A percentile compares a stretch with the other conserved stretches of the same genome.
phyloP scores from a whole-genome alignment of 2,113 vertebrate genomes.

The Cacatua alba region DNA sequence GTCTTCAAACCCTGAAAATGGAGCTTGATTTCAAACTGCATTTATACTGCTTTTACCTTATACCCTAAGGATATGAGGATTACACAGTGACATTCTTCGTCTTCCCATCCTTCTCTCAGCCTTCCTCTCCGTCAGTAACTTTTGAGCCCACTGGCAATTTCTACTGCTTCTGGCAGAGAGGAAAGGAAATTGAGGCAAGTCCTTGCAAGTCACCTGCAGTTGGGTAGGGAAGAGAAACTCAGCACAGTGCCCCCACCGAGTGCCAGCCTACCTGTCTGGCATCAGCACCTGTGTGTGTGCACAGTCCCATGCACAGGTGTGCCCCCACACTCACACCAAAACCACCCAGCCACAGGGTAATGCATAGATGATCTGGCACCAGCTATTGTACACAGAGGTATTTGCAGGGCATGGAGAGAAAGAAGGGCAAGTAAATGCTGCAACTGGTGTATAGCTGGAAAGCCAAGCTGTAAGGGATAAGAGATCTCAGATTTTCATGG shows the following conservation, averaged over 20 bases:
- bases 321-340: not conserved
- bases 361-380: not conserved
- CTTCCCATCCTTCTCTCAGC: not conserved
- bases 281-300: not conserved
- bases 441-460: not conserved
- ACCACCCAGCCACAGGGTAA: not conserved
- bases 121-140: not conserved
- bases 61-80: not conserved
- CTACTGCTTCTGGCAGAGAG: not conserved
- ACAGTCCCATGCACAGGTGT: accelerated
- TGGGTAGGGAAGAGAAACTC: not conserved
- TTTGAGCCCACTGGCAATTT: not conserved
- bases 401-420: not conserved
- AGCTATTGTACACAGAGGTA: accelerated
- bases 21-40: not conserved
- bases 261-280: not conserved
- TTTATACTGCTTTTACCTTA: not conserved
- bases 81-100: not conserved
- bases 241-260: accelerated
- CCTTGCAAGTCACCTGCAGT: accelerated
- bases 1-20: not conserved
- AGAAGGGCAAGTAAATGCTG: not conserved
- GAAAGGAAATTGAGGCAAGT: not conserved
- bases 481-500: not conserved
- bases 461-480: not conserved